Conservation (phyloP, 2,888 invertebrate species). For the Smittia aterrima region DNA sequence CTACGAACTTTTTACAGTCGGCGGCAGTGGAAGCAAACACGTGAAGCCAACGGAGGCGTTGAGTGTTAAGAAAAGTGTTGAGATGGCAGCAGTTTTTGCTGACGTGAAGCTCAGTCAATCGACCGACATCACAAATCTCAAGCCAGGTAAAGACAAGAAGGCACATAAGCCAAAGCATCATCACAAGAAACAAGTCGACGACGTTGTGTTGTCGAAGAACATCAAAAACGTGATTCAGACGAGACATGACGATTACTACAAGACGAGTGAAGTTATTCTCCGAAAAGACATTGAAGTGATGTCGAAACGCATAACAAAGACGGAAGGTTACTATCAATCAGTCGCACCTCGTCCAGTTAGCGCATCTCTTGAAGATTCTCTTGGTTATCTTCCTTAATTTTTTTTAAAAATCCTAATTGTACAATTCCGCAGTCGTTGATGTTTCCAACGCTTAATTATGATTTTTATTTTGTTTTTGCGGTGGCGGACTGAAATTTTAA, state of each 20-base stretch:
- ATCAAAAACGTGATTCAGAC: neutral
- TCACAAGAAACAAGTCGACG: slow-evolving; percentile 15
- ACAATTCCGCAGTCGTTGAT: neutral
- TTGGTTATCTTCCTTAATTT: slow-evolving; percentile 54
- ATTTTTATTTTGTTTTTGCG: neutral
- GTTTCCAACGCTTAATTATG: neutral
- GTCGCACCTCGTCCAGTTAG: slow-evolving; percentile 50
- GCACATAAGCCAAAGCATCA: slow-evolving; percentile 39
- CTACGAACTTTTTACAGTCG: slow-evolving; percentile 66
- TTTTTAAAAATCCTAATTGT: neutral
- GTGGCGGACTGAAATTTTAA: neutral
- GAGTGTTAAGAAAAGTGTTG: slow-evolving; percentile 83
- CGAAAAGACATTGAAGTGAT: slow-evolving; percentile 35
- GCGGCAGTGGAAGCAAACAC: slow-evolving; percentile 56
- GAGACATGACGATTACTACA: slow-evolving; percentile 25
- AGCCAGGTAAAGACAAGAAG: slow-evolving; percentile 46
- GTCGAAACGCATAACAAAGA: slow-evolving; percentile 15
- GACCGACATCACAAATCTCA: slow-evolving; percentile 62
- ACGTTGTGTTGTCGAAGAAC: neutral
- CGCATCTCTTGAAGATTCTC: slow-evolving; percentile 55
- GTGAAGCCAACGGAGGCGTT: slow-evolving; percentile 66
- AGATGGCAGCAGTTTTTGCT: slow-evolving; percentile 82
- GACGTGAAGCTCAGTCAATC: slow-evolving; percentile 71
- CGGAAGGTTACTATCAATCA: slow-evolving; percentile 50
- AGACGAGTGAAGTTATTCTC: slow-evolving; percentile 29